Conservation (phyloP, 1,140 invertebrate genomes). For the Philaenus spumarius region DNA sequence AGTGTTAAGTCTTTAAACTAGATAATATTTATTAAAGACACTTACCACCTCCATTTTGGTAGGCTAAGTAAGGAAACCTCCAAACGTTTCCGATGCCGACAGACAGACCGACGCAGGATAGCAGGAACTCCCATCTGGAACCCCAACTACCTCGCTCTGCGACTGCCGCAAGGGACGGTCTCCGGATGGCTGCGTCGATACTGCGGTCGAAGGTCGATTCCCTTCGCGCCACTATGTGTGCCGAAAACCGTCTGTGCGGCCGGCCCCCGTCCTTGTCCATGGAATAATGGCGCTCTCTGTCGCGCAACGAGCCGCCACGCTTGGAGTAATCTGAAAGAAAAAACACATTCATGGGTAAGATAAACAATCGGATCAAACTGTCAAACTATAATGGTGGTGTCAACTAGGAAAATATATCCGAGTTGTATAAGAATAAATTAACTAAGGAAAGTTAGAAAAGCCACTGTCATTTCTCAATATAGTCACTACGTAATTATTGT, state of each 20-base stretch:
- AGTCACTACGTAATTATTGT: no score
- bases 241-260: conserved; percentile 28
- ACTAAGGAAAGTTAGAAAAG: neutral
- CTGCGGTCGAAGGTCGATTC: conserved; percentile 24
- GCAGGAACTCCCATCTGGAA: conserved; percentile 62
- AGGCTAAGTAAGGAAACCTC: conserved; percentile 79
- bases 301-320: conserved; percentile 13
- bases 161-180: conserved; percentile 33
- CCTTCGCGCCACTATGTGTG: conserved; percentile 30
- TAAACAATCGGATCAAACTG: neutral
- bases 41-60: conserved; percentile 73
- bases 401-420: neutral
- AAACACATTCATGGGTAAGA: neutral
- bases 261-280: neutral
- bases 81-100: conserved; percentile 86
- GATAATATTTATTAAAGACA: conserved; percentile 24
- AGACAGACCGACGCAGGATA: conserved; percentile 72
- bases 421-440: neutral
- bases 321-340: neutral
- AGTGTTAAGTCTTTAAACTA: no score
- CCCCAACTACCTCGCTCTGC: conserved; percentile 59
- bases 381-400: neutral
- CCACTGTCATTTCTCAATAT: no score
- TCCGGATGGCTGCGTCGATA: conserved; percentile 34
- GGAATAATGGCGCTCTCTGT: conserved; percentile 1